Percentiles rank a stretch among this genome's conserved stretches.
Evolutionary conservation across 2,113 vertebrate genomes (phyloP).

Genomic region (Microtus montanus): DNA sequence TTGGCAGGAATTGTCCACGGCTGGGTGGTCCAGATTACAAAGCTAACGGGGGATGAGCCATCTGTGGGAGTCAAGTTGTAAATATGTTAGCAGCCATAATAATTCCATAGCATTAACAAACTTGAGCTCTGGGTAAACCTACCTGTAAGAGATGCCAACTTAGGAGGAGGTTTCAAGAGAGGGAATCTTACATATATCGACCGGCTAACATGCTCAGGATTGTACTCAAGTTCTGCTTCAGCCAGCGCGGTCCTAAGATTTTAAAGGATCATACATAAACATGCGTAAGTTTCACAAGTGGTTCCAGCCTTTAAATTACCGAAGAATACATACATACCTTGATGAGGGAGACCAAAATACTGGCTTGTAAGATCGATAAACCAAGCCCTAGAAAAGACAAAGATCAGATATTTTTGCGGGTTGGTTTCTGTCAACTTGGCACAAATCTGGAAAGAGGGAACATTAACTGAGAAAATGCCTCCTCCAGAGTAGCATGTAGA

Average conservation of each 20-base stretch:
- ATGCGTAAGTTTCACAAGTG: neutral
- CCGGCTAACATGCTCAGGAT: slow-evolving; percentile 92
- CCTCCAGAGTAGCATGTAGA: too few relatives aligned
- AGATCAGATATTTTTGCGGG: neutral
- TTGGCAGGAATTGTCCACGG: slow-evolving; percentile 98
- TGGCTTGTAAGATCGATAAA: slow-evolving; percentile 96
- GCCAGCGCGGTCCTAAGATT: slow-evolving; percentile 93
- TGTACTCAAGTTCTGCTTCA: slow-evolving; percentile 97
- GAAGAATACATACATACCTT: slow-evolving; percentile 84
- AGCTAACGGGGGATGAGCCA: slow-evolving; percentile 83
- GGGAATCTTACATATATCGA: slow-evolving; percentile 93
- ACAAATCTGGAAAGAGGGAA: neutral
- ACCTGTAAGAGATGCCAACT: slow-evolving; percentile 88
- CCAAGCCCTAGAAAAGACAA: slow-evolving; percentile 86
- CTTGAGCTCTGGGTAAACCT: neutral
- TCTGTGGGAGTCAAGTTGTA: slow-evolving; percentile 73
- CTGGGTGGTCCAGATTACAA: slow-evolving; percentile 97
- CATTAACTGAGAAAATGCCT: neutral
- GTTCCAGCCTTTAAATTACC: neutral
- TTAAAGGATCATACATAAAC: neutral
- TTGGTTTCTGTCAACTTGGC: neutral
- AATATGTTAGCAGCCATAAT: neutral
- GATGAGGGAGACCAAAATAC: slow-evolving; percentile 98
- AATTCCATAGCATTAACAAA: neutral
- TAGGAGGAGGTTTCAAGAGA: slow-evolving; percentile 86